Conservation (phyloP, 1,140 invertebrate species). For the Lordiphosa mommai region DNA sequence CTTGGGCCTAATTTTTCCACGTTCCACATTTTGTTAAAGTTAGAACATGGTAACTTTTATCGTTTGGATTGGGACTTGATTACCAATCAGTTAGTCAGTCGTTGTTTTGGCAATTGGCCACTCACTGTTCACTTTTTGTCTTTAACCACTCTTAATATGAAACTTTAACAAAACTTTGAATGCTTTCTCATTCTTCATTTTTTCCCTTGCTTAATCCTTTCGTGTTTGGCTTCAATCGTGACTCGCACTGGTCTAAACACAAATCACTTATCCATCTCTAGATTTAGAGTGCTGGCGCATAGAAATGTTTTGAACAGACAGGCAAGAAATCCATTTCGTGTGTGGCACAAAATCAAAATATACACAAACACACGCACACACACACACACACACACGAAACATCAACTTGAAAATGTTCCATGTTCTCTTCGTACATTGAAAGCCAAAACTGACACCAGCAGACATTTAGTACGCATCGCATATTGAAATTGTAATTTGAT, state of each 20-base stretch:
- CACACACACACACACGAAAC: constrained; percentile 45
- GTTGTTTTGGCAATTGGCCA: too few relatives aligned
- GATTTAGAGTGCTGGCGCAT: constrained; percentile 4
- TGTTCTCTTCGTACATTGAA: constrained; percentile 54
- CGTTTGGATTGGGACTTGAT: too few relatives aligned
- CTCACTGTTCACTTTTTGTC: too few relatives aligned
- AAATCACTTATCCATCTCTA: constrained; percentile 12
- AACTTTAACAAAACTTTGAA: too few relatives aligned
- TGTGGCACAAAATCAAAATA: constrained; percentile 62
- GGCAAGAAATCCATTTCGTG: constrained; percentile 67
- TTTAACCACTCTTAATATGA: too few relatives aligned
- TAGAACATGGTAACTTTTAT: too few relatives aligned
- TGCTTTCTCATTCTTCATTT: too few relatives aligned
- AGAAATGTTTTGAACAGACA: constrained; percentile 41
- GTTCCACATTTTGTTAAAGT: too few relatives aligned
- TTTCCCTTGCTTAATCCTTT: too few relatives aligned
- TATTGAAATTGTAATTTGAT: constrained; percentile 78
- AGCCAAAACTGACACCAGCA: constrained; percentile 65
- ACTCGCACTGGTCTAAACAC: not conserved
- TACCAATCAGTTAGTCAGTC: too few relatives aligned
- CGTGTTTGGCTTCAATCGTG: too few relatives aligned
- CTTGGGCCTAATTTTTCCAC: too few relatives aligned
- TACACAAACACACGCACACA: constrained; percentile 8
- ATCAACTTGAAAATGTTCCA: constrained; percentile 62
- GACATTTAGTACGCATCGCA: constrained; percentile 73